phyloP scores from a whole-genome alignment of 2,113 vertebrate species.

The Shinisaurus crocodilurus region DNA sequence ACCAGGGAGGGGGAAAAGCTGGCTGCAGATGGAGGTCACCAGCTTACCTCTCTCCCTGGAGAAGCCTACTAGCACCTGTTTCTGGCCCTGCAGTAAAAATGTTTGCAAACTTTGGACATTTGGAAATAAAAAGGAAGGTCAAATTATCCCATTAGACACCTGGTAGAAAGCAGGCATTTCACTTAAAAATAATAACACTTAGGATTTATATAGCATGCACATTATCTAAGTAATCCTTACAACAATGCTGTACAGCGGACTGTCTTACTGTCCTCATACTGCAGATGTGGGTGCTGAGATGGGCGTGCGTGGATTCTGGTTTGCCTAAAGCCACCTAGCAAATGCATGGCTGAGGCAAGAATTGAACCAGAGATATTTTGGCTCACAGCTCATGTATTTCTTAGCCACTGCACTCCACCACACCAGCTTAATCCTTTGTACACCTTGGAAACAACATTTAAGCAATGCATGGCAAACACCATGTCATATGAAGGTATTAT shows the following conservation, averaged over 20 bases:
- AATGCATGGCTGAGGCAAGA: not conserved
- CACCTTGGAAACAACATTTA: not conserved
- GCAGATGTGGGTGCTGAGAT: not conserved
- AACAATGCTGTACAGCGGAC: not conserved
- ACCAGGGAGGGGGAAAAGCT: too few species aligned
- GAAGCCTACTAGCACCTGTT: not conserved
- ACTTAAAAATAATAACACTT: not conserved
- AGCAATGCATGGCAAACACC: not conserved
- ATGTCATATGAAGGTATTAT: not conserved
- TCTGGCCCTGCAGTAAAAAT: not conserved
- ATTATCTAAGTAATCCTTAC: not conserved
- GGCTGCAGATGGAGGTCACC: too few species aligned
- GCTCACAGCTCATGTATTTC: not conserved
- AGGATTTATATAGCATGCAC: not conserved
- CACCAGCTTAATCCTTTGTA: not conserved
- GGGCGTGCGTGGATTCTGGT: not conserved
- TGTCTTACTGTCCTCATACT: not conserved
- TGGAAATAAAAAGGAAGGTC: conserved; percentile 24
- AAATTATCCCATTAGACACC: not conserved
- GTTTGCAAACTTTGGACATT: not conserved
- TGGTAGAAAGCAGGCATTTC: not conserved
- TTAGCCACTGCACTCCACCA: not conserved
- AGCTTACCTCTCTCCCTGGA: too few species aligned
- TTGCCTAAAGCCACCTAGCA: not conserved
- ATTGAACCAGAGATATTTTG: too few species aligned